phyloP scores from a whole-genome alignment of 2,113 vertebrate species.

The Nyctereutes procyonoides region DNA sequence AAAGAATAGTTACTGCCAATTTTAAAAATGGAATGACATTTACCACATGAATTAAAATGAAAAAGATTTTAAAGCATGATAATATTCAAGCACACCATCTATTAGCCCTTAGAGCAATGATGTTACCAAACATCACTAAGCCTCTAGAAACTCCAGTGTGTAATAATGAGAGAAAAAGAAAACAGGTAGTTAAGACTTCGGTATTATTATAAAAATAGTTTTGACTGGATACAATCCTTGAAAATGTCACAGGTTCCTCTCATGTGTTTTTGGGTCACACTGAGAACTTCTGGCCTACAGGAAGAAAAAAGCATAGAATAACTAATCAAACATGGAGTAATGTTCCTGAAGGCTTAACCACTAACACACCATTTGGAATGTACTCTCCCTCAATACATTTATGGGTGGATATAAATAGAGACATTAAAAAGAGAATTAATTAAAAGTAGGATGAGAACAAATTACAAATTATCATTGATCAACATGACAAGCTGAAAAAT shows the following conservation, averaged over 20 bases:
- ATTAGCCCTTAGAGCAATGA: not conserved
- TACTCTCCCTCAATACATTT: not conserved
- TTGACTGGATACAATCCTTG: not conserved
- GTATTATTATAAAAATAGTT: not conserved
- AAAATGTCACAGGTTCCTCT: not conserved
- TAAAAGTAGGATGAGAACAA: conserved; percentile 1
- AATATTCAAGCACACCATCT: not conserved
- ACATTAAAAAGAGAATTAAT: not conserved
- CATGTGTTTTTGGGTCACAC: not conserved
- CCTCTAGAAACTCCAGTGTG: not conserved
- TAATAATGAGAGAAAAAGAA: not conserved
- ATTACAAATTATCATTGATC: not conserved
- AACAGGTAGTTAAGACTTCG: not conserved
- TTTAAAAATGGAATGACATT: not conserved
- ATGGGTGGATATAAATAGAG: not conserved
- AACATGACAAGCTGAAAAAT: not conserved
- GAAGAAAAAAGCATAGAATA: not conserved
- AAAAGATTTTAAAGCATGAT: not conserved
- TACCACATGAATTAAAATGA: not conserved
- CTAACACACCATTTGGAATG: not conserved
- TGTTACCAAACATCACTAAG: not conserved
- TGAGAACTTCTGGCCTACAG: not conserved
- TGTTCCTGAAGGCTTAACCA: not conserved
- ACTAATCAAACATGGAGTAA: not conserved
- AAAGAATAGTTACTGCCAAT: not conserved